A percentile compares a stretch with the other conserved stretches of the same genome.
phyloP scores from a whole-genome alignment of 2,797 vertebrate species.

The Anguilla pacifica region DNA sequence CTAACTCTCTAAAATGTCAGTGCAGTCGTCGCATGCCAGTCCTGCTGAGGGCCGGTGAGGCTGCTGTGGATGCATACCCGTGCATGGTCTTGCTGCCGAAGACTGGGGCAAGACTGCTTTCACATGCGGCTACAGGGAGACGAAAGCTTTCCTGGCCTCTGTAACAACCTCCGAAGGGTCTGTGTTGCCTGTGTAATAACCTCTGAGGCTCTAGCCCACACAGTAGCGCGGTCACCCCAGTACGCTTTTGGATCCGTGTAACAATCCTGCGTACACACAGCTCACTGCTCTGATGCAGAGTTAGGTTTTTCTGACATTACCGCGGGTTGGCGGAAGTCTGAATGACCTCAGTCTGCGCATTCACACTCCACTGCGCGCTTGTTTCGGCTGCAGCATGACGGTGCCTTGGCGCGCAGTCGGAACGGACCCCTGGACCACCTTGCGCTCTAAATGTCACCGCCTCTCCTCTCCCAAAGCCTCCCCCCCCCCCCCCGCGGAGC shows the following conservation, averaged over 20 bases:
- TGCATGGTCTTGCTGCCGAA: not conserved
- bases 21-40: not conserved
- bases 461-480: not conserved
- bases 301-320: not conserved
- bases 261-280: not conserved
- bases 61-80: not conserved
- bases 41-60: not conserved
- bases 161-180: not conserved
- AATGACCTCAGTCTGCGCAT: not conserved
- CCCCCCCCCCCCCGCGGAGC: not conserved
- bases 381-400: not conserved
- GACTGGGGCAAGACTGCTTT: not conserved
- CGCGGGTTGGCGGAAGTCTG: not conserved
- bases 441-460: not conserved
- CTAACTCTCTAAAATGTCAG: no score
- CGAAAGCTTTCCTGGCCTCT: not conserved
- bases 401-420: not conserved
- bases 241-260: not conserved
- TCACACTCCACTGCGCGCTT: not conserved
- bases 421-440: not conserved
- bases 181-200: not conserved
- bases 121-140: not conserved
- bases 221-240: not conserved
- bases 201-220: not conserved
- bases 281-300: not conserved